These are phyloP conservation scores for Oreocharis arfaki DNA, from an alignment of 2,113 vertebrate genomes.

Conservation along the genomic window DNA sequence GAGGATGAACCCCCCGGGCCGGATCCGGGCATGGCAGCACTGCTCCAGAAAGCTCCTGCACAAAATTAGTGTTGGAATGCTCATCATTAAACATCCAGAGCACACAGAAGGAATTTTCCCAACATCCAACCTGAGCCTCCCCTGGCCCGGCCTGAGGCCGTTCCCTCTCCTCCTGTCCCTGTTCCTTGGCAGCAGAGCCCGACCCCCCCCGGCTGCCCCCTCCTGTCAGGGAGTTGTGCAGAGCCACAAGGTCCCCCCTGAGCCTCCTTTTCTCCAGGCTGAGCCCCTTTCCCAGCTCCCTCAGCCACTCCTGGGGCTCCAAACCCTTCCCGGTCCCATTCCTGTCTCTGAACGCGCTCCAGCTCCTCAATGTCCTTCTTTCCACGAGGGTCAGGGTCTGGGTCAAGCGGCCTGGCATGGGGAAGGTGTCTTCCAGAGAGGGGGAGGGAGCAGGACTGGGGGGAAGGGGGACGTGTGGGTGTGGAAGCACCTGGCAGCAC, in stretches of 20 bases:
- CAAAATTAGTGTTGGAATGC: neutral
- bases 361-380: neutral
- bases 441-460: accelerated
- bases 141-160: neutral
- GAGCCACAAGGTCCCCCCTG: neutral
- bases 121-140: neutral
- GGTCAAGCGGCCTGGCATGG: accelerated
- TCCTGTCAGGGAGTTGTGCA: neutral
- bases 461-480: accelerated
- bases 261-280: neutral
- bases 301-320: accelerated
- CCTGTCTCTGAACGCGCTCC: neutral
- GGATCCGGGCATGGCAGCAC: neutral
- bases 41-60: neutral
- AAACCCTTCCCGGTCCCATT: neutral
- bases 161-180: neutral
- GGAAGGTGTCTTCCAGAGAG: neutral
- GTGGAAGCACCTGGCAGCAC: neutral
- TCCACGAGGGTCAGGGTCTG: neutral
- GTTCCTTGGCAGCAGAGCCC: neutral
- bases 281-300: neutral
- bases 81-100: too few species aligned
- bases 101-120: accelerated
- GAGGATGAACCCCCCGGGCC: neutral
- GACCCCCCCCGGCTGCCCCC: neutral